These are phyloP conservation scores for Papilio machaon DNA, from an alignment of 1,140 invertebrate species.

Conservation along the genomic window DNA sequence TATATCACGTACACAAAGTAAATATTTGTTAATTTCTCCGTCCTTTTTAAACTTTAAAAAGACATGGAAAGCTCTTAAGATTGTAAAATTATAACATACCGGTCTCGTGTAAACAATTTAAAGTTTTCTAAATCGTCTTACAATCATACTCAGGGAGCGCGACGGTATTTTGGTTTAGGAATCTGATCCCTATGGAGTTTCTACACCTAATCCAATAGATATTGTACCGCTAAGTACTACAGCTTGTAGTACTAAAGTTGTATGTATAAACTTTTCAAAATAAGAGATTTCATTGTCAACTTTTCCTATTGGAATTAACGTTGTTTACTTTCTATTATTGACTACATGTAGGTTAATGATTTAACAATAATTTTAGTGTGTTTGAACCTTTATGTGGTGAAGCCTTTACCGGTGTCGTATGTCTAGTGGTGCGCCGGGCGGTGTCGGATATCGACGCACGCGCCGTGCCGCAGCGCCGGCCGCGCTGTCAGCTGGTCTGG, in stretches of 20 bases:
- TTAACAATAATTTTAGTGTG: neutral
- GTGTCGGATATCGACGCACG: constrained; percentile 29
- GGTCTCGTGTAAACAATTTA: neutral
- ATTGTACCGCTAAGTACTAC: neutral
- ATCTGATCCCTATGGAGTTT: neutral
- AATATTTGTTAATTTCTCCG: constrained; percentile 12
- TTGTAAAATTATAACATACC: neutral
- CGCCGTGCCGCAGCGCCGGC: neutral
- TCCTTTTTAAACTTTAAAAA: neutral
- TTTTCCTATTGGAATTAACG: neutral
- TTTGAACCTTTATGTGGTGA: constrained; percentile 15
- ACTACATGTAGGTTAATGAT: neutral
- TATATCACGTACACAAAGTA: constrained; percentile 8
- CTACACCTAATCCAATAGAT: neutral
- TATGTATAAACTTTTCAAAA: neutral
- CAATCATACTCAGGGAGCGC: neutral
- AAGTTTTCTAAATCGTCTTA: neutral
- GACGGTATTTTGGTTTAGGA: neutral
- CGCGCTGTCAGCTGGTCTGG: constrained; percentile 17
- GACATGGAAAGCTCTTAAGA: neutral
- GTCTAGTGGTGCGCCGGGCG: constrained; percentile 20
- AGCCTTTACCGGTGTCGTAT: constrained; percentile 29
- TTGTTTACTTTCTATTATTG: neutral
- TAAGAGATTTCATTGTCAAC: neutral
- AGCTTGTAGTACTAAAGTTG: too few species aligned